Evolutionary conservation across 2,113 vertebrate genomes (phyloP).

Genomic region (Amblyornis subalaris): DNA sequence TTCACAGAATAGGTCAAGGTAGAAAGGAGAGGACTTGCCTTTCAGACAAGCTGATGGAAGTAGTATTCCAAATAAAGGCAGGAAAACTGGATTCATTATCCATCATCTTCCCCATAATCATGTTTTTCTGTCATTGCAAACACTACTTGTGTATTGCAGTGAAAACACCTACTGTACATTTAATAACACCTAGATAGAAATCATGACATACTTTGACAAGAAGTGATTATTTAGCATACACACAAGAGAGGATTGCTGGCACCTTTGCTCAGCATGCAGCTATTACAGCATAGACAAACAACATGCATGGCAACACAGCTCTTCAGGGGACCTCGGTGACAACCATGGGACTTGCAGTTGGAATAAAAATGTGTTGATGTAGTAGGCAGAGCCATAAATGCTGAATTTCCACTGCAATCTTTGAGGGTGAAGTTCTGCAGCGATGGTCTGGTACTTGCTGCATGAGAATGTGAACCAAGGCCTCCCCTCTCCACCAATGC

Average conservation of each 20-base stretch:
- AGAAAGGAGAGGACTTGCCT: background rate
- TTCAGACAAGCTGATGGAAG: background rate
- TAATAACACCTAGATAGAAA: background rate
- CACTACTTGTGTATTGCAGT: background rate
- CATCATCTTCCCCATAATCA: background rate
- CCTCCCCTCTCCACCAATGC: rapidly evolving
- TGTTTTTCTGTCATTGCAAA: background rate
- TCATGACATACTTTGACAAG: background rate
- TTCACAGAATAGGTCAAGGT: background rate
- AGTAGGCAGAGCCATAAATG: background rate
- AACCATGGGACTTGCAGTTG: background rate
- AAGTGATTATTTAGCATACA: background rate
- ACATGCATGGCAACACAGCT: background rate
- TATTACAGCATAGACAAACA: background rate
- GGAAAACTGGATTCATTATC: background rate
- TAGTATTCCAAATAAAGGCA: background rate
- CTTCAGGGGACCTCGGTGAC: rapidly evolving
- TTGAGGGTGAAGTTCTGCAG: background rate
- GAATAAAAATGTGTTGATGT: background rate
- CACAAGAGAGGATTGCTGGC: background rate
- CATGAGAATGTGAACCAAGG: background rate
- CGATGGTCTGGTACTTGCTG: background rate
- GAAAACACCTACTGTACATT: background rate
- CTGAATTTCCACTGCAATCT: background rate
- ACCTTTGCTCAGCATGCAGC: background rate